These are phyloP conservation scores for Harlomillsia oculata DNA, from an alignment of 1,140 invertebrate species.

Conservation along the genomic window DNA sequence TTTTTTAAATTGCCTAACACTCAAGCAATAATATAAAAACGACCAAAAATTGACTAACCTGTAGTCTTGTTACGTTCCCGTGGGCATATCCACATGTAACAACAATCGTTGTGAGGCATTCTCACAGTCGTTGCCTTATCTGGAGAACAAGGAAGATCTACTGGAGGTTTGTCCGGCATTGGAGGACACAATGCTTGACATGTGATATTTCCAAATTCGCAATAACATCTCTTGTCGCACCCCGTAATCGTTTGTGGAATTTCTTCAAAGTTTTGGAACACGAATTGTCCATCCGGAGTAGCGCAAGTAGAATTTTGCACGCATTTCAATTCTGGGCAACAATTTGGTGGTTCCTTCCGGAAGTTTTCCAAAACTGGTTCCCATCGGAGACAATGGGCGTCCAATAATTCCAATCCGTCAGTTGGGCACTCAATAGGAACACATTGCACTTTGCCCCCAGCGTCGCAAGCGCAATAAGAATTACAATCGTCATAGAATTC, in stretches of 20 bases:
- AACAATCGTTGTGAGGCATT: slow-evolving; percentile 58
- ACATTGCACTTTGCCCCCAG: slow-evolving; percentile 55
- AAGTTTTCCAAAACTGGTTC: slow-evolving; percentile 63
- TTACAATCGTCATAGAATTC: slow-evolving; percentile 64
- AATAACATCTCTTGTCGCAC: slow-evolving; percentile 75
- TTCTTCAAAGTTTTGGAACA: slow-evolving; percentile 51
- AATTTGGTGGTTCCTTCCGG: slow-evolving; percentile 60
- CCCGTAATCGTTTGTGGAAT: slow-evolving; percentile 60
- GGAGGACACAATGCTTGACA: slow-evolving; percentile 68
- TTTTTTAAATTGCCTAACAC: too few species aligned
- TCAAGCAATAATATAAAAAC: too few species aligned
- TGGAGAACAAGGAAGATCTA: slow-evolving; percentile 57
- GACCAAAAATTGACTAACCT: slow-evolving; percentile 1
- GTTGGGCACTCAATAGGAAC: slow-evolving; percentile 68
- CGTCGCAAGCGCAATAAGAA: slow-evolving; percentile 58
- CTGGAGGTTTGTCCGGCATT: slow-evolving; percentile 60
- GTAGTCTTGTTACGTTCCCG: slow-evolving; percentile 1
- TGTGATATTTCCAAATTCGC: slow-evolving; percentile 72
- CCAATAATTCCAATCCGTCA: slow-evolving; percentile 67
- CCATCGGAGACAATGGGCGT: slow-evolving; percentile 73
- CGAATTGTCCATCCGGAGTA: slow-evolving; percentile 4
- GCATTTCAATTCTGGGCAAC: slow-evolving; percentile 58
- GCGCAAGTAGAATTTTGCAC: slow-evolving; percentile 35
- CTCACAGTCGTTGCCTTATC: slow-evolving; percentile 54
- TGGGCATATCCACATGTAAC: slow-evolving; percentile 50